phyloP scores from a whole-genome alignment of 1,140 invertebrate genomes.

The Phymastichus coffea region DNA sequence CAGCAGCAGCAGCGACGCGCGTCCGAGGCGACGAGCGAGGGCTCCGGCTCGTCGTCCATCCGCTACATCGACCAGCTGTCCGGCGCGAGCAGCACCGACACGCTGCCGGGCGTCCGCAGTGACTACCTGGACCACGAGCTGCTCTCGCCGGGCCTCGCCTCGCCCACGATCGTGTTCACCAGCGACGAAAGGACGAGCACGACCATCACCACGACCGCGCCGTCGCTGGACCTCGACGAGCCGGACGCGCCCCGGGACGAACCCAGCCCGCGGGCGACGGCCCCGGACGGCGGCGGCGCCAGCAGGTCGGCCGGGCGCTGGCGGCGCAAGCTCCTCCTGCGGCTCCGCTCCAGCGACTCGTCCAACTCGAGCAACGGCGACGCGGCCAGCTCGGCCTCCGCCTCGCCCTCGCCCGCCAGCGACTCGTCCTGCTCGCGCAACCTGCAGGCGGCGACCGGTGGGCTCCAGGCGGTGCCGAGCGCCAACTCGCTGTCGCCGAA shows the following conservation, averaged over 20 bases:
- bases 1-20: conserved; percentile 36
- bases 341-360: conserved; percentile 42
- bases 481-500: neutral
- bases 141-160: conserved; percentile 42
- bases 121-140: conserved; percentile 51
- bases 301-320: conserved; percentile 40
- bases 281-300: neutral
- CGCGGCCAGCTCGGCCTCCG: conserved; percentile 33
- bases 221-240: neutral
- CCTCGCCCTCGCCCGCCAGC: conserved; percentile 40
- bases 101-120: conserved; percentile 45
- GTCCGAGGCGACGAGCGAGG: conserved; percentile 49
- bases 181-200: conserved; percentile 30
- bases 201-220: neutral
- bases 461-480: neutral
- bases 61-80: conserved; percentile 51
- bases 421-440: conserved; percentile 28
- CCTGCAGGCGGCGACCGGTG: neutral
- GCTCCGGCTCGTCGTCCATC: conserved; percentile 48
- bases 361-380: conserved; percentile 37
- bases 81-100: conserved; percentile 49
- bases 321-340: conserved; percentile 42
- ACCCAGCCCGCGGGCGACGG: neutral
- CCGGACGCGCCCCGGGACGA: neutral
- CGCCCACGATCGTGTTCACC: conserved; percentile 35